Evolutionary conservation across 2,888 invertebrate genomes (phyloP).

Genomic region (Drosophila infuscata): DNA sequence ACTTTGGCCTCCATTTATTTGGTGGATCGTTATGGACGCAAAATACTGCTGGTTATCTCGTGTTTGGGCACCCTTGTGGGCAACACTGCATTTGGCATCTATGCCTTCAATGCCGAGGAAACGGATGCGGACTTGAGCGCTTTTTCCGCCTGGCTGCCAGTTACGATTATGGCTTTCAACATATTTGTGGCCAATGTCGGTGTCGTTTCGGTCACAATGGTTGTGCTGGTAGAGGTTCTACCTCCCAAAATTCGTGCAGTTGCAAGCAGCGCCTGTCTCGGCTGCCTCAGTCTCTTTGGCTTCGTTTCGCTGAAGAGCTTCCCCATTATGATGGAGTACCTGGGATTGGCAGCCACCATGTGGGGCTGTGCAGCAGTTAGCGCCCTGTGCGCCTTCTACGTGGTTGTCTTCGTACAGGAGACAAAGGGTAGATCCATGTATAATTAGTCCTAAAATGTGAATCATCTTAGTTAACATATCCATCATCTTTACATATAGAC

Average conservation of each 20-base stretch:
- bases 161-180: conserved; percentile 71
- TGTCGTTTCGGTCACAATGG: conserved; percentile 72
- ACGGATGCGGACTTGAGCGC: conserved; percentile 48
- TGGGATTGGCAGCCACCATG: conserved; percentile 76
- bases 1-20: conserved; percentile 67
- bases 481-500: not conserved
- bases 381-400: conserved; percentile 72
- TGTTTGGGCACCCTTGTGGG: conserved; percentile 68
- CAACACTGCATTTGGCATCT: conserved; percentile 68
- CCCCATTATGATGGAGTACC: conserved; percentile 68
- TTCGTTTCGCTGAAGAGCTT: conserved; percentile 73
- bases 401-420: conserved; percentile 73
- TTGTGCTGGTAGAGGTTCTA: conserved; percentile 78
- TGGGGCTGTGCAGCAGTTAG: conserved; percentile 70
- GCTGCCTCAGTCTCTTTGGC: conserved; percentile 63
- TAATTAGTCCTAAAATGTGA: conserved; percentile 27
- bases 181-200: conserved; percentile 80
- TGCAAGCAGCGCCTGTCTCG: conserved; percentile 68
- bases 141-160: conserved; percentile 69
- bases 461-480: not conserved
- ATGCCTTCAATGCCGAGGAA: conserved; percentile 68
- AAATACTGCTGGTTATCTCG: conserved; percentile 70
- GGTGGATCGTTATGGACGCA: conserved; percentile 77
- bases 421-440: conserved; percentile 78
- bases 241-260: conserved; percentile 75